Conservation (phyloP, 2,113 vertebrate genomes). For the Alectura lathami region DNA sequence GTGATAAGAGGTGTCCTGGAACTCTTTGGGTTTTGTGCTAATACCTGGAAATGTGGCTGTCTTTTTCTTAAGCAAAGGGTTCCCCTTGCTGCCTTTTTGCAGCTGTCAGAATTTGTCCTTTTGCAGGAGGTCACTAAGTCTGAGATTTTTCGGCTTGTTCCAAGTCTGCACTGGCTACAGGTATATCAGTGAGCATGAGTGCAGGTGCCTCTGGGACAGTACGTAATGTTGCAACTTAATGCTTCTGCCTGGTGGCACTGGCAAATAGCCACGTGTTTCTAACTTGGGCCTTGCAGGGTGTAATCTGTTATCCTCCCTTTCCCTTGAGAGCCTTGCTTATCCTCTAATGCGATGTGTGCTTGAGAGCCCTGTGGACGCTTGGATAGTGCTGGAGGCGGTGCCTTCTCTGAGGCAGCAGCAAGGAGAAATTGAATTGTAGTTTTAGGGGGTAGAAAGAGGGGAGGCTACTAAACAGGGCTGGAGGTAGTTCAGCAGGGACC, state of each 20-base stretch:
- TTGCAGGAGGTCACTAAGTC: not conserved
- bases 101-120: not conserved
- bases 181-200: not conserved
- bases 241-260: not conserved
- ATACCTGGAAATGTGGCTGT: not conserved
- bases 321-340: slow-evolving; percentile 44
- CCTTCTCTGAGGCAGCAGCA: not conserved
- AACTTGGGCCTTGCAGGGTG: not conserved
- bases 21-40: not conserved
- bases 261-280: slow-evolving; percentile 38
- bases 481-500: not conserved
- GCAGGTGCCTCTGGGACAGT: not conserved
- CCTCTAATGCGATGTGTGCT: not conserved
- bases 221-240: not conserved
- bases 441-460: not conserved
- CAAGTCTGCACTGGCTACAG: not conserved
- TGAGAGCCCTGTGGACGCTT: not conserved
- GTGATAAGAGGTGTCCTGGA: not conserved
- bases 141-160: not conserved
- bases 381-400: not conserved
- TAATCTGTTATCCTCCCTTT: slow-evolving; percentile 40
- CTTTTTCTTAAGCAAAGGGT: not conserved
- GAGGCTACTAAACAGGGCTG: not conserved
- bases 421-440: not conserved
- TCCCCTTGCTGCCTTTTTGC: not conserved